Percentiles rank a stretch among this genome's conserved stretches.
phyloP scores from a whole-genome alignment of 1,140 invertebrate genomes.

The Chelonus insularis region DNA sequence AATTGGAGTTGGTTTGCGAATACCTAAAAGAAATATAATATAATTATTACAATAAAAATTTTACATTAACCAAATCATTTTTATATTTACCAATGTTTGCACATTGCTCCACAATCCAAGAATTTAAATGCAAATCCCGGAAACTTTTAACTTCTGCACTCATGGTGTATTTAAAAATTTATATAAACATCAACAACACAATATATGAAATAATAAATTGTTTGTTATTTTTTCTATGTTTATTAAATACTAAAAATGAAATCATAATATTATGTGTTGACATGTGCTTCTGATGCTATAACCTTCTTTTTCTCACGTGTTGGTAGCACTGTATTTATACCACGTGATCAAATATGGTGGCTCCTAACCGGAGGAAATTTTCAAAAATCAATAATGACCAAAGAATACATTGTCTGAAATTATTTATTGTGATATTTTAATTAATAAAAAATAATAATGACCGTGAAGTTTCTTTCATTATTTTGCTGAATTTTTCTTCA shows the following conservation, averaged over 20 bases:
- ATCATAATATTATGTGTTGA: too few relatives aligned
- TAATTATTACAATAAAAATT: too few relatives aligned
- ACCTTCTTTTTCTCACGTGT: too few relatives aligned
- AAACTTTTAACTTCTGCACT: conserved; percentile 12
- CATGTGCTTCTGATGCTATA: too few relatives aligned
- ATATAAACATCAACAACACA: not conserved
- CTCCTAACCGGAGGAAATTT: too few relatives aligned
- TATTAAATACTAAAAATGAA: too few relatives aligned
- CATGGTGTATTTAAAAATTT: not conserved
- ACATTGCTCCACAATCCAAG: conserved; percentile 19
- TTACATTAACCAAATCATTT: too few relatives aligned
- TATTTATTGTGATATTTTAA: conserved; percentile 49
- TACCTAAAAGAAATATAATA: conserved; percentile 62
- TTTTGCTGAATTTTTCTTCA: conserved; percentile 15
- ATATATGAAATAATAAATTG: not conserved
- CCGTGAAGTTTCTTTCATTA: conserved; percentile 38
- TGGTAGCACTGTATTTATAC: too few relatives aligned
- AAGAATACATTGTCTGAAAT: conserved; percentile 31
- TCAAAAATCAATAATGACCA: too few relatives aligned
- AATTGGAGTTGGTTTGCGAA: conserved; percentile 82
- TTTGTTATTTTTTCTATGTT: not conserved
- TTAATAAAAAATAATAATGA: conserved; percentile 51
- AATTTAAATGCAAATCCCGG: conserved; percentile 21
- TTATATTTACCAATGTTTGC: not conserved
- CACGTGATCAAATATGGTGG: too few relatives aligned